phyloP scores from a whole-genome alignment of 2,113 vertebrate species.

The Ptyas mucosa region DNA sequence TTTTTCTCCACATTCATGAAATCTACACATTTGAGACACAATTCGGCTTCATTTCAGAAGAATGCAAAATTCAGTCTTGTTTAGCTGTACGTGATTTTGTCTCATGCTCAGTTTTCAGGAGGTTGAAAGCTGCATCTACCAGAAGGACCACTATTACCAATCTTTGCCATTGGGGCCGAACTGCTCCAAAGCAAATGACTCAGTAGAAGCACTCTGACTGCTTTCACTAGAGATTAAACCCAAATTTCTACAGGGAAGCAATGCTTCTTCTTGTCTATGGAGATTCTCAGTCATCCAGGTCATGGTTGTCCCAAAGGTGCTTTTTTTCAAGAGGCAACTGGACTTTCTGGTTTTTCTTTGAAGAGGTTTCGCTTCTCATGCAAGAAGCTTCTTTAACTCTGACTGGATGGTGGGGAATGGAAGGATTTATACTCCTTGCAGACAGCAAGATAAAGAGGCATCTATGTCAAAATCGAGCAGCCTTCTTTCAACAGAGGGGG shows the following conservation, averaged over 20 bases:
- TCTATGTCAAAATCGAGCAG: no score
- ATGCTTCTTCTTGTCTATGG: neutral
- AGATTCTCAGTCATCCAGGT: no score
- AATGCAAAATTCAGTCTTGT: neutral
- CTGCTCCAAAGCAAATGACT: neutral
- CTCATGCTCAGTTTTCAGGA: neutral
- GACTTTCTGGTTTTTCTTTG: no score
- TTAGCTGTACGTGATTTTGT: neutral
- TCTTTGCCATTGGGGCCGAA: neutral
- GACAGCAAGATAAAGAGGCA: no score
- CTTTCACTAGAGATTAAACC: neutral
- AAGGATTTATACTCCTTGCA: no score
- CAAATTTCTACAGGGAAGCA: neutral
- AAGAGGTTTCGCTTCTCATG: no score
- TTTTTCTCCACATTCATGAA: neutral
- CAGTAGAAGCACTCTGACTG: no score
- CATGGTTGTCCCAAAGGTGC: no score
- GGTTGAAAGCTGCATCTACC: neutral
- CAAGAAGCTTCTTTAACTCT: no score
- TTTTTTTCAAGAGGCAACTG: no score
- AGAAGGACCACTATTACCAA: neutral
- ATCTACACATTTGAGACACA: neutral
- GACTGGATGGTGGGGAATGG: no score
- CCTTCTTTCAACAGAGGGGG: no score
- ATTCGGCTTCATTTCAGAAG: neutral